Percentiles rank a stretch among this genome's conserved stretches.
phyloP scores from a whole-genome alignment of 2,797 vertebrate species.

The Pangasius mekongensis region DNA sequence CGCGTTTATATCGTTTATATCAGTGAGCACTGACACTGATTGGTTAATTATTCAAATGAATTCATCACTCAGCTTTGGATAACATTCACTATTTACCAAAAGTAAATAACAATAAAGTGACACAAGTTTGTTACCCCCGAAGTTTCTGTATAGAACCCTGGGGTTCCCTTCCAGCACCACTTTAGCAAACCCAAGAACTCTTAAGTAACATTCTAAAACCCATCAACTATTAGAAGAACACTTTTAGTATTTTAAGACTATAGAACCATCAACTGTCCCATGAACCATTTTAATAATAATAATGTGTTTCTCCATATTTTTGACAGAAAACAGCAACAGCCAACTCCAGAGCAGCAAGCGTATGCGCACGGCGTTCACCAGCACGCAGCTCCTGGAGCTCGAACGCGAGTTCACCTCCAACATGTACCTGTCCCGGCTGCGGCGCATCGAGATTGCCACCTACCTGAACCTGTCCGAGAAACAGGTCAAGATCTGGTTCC shows the following conservation, averaged over 20 bases:
- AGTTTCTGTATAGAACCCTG: not conserved
- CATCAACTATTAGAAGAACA: not conserved
- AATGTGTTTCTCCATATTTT: not conserved
- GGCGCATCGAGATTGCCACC: constrained; percentile 98
- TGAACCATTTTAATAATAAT: not conserved
- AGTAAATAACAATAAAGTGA: not conserved
- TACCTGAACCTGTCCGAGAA: constrained; percentile 99
- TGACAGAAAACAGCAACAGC: constrained; percentile 85
- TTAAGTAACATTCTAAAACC: not conserved
- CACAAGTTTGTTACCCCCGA: not conserved
- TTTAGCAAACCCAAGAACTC: not conserved
- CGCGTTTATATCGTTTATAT: not conserved
- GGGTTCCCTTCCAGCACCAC: not conserved
- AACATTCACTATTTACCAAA: not conserved
- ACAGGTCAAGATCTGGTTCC: constrained; percentile 99
- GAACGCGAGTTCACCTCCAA: constrained; percentile 98
- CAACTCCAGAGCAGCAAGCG: constrained; percentile 97
- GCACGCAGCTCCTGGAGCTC: constrained; percentile 96
- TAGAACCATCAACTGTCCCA: not conserved
- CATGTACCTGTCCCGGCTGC: constrained; percentile 97
- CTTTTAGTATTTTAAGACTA: not conserved
- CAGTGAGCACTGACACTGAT: not conserved
- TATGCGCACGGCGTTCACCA: constrained; percentile 99
- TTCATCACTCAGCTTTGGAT: not conserved
- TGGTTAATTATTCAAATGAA: not conserved